Base-by-base conservation (phyloP, 2,113 vertebrate species). In the Clarias magur region DNA sequence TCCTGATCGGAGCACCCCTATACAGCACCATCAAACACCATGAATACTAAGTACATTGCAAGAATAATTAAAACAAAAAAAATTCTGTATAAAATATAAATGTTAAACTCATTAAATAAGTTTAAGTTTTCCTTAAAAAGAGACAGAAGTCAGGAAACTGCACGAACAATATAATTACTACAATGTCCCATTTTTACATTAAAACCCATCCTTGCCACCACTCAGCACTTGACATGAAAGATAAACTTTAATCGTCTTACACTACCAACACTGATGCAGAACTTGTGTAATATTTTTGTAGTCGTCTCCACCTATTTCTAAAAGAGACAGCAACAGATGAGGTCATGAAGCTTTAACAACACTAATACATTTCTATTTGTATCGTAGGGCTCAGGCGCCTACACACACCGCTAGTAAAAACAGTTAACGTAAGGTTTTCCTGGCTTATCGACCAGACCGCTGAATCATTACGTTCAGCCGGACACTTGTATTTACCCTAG, bases 381-480 rank as follows among this genome's bases (percentile, higher is more conserved):
- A 70, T 38, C 30, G 5, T 38, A 19, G 16, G 6, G 5, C 42
- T 25, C 23, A 48, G 19, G 42, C 19, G 12, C 38, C 23, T 38
- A 73, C 48, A 53, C 73, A 48, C 72, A 53, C 0, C 15, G 25
- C 5, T 25, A 75, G 42, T 53, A 12, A 53, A n/a, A n/a, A 53
- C 48, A 76, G 75, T 79, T 10, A 56, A 16, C 56, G 16, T 9
- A 15, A n/a, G n/a, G 13, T 16, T 23, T 25, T 78, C 48, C 21
- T 15, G 73, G 23, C 25, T 3, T 2, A n/a, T 25, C 59, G 42
- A 76, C 30, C 48, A 60, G 4, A 80, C 53, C 83, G 53, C 23
- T 68, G 57, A 48, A 30, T 72, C 82, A 88, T 25, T 72, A 56
- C 27, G 72, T 88, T 84, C 10, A 54, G 13, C 82, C 60, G 21